Conservation (phyloP, 1,140 invertebrate genomes). For the Bombus vancouverensis region DNA sequence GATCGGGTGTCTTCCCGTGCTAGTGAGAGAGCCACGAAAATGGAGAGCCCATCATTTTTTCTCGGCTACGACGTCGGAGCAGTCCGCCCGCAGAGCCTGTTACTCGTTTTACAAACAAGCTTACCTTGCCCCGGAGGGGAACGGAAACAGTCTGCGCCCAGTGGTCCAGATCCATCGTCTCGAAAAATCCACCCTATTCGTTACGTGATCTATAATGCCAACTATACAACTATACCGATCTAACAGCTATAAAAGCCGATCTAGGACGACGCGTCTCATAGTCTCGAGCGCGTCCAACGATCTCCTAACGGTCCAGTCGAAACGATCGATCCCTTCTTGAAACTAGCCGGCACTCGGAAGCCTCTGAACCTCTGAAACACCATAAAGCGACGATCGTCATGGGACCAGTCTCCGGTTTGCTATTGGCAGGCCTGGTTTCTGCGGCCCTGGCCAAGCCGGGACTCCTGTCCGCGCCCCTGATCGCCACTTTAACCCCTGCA, state of each 20-base stretch:
- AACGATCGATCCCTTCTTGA: slow-evolving; percentile 9
- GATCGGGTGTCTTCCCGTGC: slow-evolving; percentile 65
- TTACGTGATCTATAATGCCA: slow-evolving; percentile 52
- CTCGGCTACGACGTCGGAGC: neutral
- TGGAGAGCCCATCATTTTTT: slow-evolving; percentile 47
- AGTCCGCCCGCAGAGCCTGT: slow-evolving; percentile 13
- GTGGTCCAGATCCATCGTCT: neutral
- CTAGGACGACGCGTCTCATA: slow-evolving; percentile 19
- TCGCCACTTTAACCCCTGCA: slow-evolving; percentile 68
- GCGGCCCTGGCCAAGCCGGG: slow-evolving; percentile 65
- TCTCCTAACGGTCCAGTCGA: neutral
- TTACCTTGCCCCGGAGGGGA: slow-evolving; percentile 57
- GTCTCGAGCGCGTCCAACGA: slow-evolving; percentile 36
- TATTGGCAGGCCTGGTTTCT: slow-evolving; percentile 52
- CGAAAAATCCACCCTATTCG: neutral
- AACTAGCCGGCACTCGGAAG: neutral
- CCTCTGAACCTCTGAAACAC: neutral
- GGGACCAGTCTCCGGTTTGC: slow-evolving; percentile 53
- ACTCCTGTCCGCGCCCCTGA: slow-evolving; percentile 48
- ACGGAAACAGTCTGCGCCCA: slow-evolving; percentile 23
- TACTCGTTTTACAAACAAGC: slow-evolving; percentile 68
- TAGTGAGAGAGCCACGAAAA: slow-evolving; percentile 49
- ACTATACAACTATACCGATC: slow-evolving; percentile 25
- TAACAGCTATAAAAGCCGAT: slow-evolving; percentile 50
- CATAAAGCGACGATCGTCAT: slow-evolving; percentile 39